Conservation (phyloP, 2,113 vertebrate genomes). For the Excalfactoria chinensis region DNA sequence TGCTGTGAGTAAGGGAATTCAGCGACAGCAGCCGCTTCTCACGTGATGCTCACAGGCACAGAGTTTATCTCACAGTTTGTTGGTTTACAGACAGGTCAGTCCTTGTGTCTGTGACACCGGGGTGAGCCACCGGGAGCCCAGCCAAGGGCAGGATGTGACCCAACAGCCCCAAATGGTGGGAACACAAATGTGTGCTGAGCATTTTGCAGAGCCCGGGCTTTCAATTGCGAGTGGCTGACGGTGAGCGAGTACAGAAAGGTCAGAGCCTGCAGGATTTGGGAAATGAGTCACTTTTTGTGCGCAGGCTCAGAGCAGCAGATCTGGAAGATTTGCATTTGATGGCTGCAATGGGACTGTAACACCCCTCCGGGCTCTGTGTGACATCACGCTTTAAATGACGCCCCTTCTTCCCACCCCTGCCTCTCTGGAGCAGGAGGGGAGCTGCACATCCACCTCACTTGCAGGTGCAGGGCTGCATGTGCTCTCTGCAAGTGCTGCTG, state of each 20-base stretch:
- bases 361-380: not conserved
- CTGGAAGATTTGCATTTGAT: not conserved
- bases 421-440: not conserved
- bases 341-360: not conserved
- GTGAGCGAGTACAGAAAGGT: not conserved
- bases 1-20: not conserved
- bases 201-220: not conserved
- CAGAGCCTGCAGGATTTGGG: conserved; percentile 59
- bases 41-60: not conserved
- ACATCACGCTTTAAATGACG: not conserved
- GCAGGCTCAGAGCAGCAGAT: not conserved
- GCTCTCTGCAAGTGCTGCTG: not conserved
- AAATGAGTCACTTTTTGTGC: conserved; percentile 63
- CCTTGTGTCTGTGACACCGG: not conserved
- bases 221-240: not conserved
- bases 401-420: not conserved
- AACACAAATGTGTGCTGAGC: not conserved
- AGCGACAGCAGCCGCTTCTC: not conserved
- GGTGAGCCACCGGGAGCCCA: not conserved
- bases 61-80: not conserved
- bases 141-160: not conserved
- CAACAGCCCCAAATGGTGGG: not conserved
- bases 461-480: fast-evolving
- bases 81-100: not conserved
- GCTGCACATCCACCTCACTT: not conserved